Base-by-base conservation (phyloP, 2,888 invertebrate genomes). In the Orchestes rusci region DNA sequence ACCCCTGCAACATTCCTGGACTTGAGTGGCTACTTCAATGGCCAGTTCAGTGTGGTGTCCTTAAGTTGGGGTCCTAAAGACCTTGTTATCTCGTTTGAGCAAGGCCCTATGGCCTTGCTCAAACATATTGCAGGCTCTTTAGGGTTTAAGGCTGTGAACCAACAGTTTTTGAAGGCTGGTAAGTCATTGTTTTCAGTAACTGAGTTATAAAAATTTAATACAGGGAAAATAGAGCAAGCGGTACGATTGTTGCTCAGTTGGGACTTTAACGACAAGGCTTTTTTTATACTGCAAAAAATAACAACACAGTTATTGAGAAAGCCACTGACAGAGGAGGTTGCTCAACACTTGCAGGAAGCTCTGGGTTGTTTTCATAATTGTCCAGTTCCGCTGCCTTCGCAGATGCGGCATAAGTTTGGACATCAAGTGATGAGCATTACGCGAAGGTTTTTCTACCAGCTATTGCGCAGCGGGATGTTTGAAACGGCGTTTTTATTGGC, bases 401-500 rank as follows among this genome's bases (percentile, higher is more conserved):
- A 80, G 12, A 75, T 80, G 1, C 77, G 82, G 57, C 76, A 81
- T 52, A 80, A 82, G 62, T 90, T 82, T 66, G 82, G 84, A 30
- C 83, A 81, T 63, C 65, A 66, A 58, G 76, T 92, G 5, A 79
- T 83, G 56, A 84, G 88, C 63, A 72, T 94, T 28, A 91, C 92
- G 0, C 73, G 93, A 55, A 74, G 88, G 56, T 91, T 89, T 71
- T 92, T 90, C 63, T 89, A 92, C 63, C 86, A 86, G 60, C 67
- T 93, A 36, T 72, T 93, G 12, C 80, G 87, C 50, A 78, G 82
- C 53, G 77, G 80, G 39, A 73, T 82, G 57, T 76, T 82, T 62
- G 85, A 84, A 64, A 90, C 88, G 61, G 89, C 92, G 2, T 83
- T 90, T 59, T 77, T 88, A 44, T 70, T 91, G 46, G 92, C 87